These are phyloP conservation scores for Polyergus mexicanus DNA, from an alignment of 1,140 invertebrate species.

Conservation along the genomic window DNA sequence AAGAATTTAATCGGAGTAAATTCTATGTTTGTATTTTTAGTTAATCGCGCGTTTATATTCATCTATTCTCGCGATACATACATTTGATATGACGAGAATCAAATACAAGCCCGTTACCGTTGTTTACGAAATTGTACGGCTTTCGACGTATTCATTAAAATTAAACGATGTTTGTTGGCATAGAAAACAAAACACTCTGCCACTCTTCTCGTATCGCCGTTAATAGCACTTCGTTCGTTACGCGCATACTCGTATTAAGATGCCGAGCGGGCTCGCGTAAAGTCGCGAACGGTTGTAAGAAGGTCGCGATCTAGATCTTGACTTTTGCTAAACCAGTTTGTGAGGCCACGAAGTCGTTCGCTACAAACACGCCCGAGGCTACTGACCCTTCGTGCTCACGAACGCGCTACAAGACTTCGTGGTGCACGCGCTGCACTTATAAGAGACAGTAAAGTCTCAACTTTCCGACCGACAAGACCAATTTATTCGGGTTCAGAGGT, in stretches of 20 bases:
- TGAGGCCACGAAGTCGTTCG: conserved; percentile 66
- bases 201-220: not conserved
- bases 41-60: not conserved
- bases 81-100: not conserved
- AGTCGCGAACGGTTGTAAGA: conserved; percentile 54
- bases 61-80: not conserved
- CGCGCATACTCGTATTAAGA: conserved; percentile 41
- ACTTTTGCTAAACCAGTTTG: conserved; percentile 76
- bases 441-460: conserved; percentile 19
- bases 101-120: not conserved
- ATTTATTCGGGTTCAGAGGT: not conserved
- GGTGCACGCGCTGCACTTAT: conserved; percentile 22
- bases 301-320: conserved; percentile 78
- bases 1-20: not conserved
- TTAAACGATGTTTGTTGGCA: not conserved
- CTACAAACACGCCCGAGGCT: conserved; percentile 66
- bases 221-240: conserved; percentile 8
- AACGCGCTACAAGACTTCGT: conserved; percentile 46
- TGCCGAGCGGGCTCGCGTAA: conserved; percentile 41
- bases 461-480: conserved; percentile 22
- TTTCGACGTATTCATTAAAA: not conserved
- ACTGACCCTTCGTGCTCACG: conserved; percentile 65
- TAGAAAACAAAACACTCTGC: not conserved
- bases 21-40: not conserved
- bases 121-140: not conserved